These are phyloP conservation scores for Calosoma granatense DNA, from an alignment of 1,140 invertebrate species.

Conservation along the genomic window DNA sequence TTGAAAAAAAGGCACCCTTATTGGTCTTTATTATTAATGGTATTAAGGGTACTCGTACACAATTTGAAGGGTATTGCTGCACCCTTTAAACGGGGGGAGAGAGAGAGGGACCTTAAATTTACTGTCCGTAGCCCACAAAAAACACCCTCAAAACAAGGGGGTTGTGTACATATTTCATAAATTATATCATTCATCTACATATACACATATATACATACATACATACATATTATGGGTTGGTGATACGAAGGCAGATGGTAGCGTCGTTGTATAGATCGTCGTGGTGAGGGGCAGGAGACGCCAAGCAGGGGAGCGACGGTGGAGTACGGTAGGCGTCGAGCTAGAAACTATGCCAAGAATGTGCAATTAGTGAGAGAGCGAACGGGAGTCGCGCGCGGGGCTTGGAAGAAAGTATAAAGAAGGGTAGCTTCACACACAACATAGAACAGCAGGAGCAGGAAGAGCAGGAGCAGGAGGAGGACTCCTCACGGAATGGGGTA, in stretches of 20 bases:
- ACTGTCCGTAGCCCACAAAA: too few species aligned
- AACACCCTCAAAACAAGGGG: too few species aligned
- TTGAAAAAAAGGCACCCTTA: too few species aligned
- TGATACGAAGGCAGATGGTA: not conserved
- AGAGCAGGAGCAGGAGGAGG: not conserved
- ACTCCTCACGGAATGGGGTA: not conserved
- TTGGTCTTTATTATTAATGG: too few species aligned
- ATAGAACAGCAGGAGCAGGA: constrained; percentile 19
- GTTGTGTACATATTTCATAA: too few species aligned
- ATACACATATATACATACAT: constrained; percentile 1
- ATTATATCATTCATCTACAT: not conserved
- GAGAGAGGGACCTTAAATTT: too few species aligned
- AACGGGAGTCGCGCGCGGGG: constrained; percentile 32
- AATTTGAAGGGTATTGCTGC: too few species aligned
- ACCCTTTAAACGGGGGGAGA: too few species aligned
- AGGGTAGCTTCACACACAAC: constrained; percentile 39
- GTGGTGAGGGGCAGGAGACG: too few species aligned
- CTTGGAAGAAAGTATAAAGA: constrained; percentile 54
- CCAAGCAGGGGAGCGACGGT: constrained; percentile 29
- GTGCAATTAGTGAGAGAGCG: constrained; percentile 77
- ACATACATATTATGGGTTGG: too few species aligned
- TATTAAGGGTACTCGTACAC: too few species aligned
- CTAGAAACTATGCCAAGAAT: constrained; percentile 82
- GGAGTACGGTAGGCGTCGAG: constrained; percentile 40
- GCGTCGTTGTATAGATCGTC: constrained; percentile 38